Percentiles rank a stretch among this genome's conserved stretches.
phyloP scores from a whole-genome alignment of 2,888 invertebrate species.

The Cephus rjabovi region DNA sequence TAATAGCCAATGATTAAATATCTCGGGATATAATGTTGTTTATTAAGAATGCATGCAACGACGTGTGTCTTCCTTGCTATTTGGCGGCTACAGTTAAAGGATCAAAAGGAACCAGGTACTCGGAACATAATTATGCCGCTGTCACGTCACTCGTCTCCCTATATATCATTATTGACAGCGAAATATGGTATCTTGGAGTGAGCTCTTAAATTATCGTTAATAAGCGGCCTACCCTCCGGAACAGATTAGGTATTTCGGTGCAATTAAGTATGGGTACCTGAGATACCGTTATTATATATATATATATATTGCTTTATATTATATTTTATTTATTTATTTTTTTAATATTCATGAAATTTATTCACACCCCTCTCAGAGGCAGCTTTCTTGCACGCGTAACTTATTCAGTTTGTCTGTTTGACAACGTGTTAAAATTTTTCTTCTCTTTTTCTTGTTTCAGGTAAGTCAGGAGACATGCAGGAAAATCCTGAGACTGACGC shows the following conservation, averaged over 20 bases:
- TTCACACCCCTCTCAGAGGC: not conserved
- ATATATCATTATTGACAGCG: constrained; percentile 34
- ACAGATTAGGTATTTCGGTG: constrained; percentile 34
- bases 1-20: constrained; percentile 33
- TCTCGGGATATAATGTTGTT: constrained; percentile 25
- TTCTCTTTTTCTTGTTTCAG: constrained; percentile 42
- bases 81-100: not conserved
- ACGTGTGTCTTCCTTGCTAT: constrained; percentile 6
- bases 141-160: constrained; percentile 24
- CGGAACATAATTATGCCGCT: constrained; percentile 26
- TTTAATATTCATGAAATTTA: constrained; percentile 4
- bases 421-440: not conserved
- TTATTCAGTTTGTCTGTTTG: not conserved
- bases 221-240: constrained; percentile 21
- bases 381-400: not conserved
- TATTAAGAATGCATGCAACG: constrained; percentile 20
- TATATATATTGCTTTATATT: constrained; percentile 18
- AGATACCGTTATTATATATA: not conserved
- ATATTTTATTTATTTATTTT: constrained; percentile 10
- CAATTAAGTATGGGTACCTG: constrained; percentile 32
- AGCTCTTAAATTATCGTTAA: constrained; percentile 43
- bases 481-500: constrained; percentile 22
- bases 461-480: constrained; percentile 44
- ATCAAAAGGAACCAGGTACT: not conserved
- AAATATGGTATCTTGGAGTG: constrained; percentile 21